Base-by-base conservation (phyloP, 2,797 vertebrate genomes). In the Etheostoma nigrum region DNA sequence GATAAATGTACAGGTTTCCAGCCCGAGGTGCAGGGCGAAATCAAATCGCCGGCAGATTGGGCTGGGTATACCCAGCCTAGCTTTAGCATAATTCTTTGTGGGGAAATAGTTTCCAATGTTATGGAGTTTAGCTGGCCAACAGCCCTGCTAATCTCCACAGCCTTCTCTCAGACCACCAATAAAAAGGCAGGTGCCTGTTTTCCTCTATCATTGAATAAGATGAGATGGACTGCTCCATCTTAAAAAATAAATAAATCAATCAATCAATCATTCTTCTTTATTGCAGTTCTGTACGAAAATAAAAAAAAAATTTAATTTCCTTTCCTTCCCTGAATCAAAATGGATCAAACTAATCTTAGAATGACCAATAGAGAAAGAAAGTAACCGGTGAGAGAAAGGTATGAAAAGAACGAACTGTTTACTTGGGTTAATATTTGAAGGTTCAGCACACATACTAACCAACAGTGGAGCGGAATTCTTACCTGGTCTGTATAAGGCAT, bases 381-480 rank as follows among this genome's bases (percentile, higher is more conserved):
- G 81, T 79, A 49, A 65, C 54, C 25, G 30, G 58, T 33, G 59
- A 89, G 70, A 89, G 81, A 87, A 89, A 91, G 82, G 85, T 81
- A 87, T 89, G 89, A 88, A 74, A 73, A 81, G 74, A 86, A 81
- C 75, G 11, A 87, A 89, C 94, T 89, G 92, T 94, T 93, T 93
- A 84, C 79, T 79, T 89, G 84, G 91, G 95, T 95, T 95, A 95
- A 95, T 96, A 91, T 95, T 95, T 95, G 92, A 94, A 94, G 82
- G 91, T 89, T 91, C 88, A 78, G 89, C 86, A 89, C 91, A 92
- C 92, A 93, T 86, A 88, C 89, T 82, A 81, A 82, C 72, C 80
- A 67, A 67, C 74, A 83, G 72, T 54, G 64, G 67, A 88, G 74
- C 75, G 61, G n/a, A 76, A 53, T 74, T 52, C 73, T 77, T 45